A percentile compares a stretch with the other conserved stretches of the same genome.
phyloP scores from a whole-genome alignment of 2,113 vertebrate genomes.

The Pongo abelii region DNA sequence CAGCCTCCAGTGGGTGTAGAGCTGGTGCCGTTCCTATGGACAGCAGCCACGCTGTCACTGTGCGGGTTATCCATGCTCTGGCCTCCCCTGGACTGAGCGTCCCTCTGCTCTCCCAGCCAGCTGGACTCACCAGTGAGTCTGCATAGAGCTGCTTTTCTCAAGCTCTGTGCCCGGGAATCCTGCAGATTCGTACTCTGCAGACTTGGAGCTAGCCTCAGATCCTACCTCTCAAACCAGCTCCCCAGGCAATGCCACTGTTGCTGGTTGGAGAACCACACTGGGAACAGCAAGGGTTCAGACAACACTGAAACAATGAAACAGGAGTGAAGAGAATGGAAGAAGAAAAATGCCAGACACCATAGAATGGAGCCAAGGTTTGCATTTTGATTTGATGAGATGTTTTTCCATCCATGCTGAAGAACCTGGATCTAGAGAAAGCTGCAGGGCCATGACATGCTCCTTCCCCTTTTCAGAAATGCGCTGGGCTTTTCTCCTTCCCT shows the following conservation, averaged over 20 bases:
- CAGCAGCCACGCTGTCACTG: too few species aligned
- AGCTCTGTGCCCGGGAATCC: not conserved
- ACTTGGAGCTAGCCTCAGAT: not conserved
- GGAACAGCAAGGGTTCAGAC: not conserved
- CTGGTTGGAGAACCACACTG: not conserved
- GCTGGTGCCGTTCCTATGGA: rapidly evolving
- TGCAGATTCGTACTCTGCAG: not conserved
- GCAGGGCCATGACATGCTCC: too few species aligned
- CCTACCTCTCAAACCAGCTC: too few species aligned
- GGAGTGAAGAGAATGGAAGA: not conserved
- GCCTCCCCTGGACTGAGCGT: not conserved
- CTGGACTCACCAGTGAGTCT: rapidly evolving
- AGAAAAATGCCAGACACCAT: rapidly evolving
- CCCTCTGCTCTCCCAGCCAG: not conserved
- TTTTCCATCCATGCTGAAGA: not conserved
- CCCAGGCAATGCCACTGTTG: not conserved
- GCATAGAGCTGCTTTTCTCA: not conserved
- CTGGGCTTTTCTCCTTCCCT: not conserved
- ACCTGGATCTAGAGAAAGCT: rapidly evolving
- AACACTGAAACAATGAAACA: rapidly evolving
- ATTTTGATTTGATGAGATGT: rapidly evolving
- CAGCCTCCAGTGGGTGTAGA: rapidly evolving
- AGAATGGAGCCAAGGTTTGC: not conserved
- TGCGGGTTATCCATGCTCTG: not conserved
- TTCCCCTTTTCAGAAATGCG: not conserved